These are phyloP conservation scores for Chrysotoxum bicinctum DNA, from an alignment of 2,888 invertebrate species.

Conservation along the genomic window DNA sequence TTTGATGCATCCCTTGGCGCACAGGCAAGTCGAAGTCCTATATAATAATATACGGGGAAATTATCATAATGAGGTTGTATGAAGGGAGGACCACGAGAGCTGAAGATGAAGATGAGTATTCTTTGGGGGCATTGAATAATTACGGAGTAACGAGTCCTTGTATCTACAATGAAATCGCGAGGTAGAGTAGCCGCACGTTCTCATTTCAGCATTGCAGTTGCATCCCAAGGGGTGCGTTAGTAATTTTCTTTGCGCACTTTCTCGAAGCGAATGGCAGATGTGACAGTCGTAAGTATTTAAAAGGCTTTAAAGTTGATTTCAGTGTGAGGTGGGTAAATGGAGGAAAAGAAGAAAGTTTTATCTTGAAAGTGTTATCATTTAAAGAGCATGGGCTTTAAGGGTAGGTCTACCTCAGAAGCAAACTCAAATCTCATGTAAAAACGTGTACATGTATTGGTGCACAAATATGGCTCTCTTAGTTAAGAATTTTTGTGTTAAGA, in stretches of 20 bases:
- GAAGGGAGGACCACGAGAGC: constrained; percentile 9
- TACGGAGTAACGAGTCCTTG: constrained; percentile 58
- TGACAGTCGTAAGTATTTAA: constrained; percentile 24
- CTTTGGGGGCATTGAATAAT: constrained; percentile 70
- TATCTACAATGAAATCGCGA: not conserved
- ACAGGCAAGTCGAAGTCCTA: not conserved
- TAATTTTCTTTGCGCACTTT: constrained; percentile 56
- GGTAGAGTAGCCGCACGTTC: constrained; percentile 42
- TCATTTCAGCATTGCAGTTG: constrained; percentile 44
- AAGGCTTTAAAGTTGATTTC: constrained; percentile 44
- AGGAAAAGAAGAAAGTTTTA: not conserved
- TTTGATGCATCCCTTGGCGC: constrained; percentile 34
- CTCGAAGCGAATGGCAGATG: constrained; percentile 1
- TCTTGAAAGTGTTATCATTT: not conserved
- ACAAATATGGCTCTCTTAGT: no score
- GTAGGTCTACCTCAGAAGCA: no score
- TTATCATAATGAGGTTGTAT: constrained; percentile 67
- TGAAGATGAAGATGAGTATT: constrained; percentile 41
- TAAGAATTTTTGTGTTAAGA: no score
- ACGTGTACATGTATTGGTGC: no score
- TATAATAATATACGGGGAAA: constrained; percentile 34
- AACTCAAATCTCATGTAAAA: no score
- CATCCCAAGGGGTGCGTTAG: constrained; percentile 37
- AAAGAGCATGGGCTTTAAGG: not conserved
- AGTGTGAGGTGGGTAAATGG: not conserved